Base-by-base conservation (phyloP, 1,140 invertebrate species). In the Zaprionus vittiger region DNA sequence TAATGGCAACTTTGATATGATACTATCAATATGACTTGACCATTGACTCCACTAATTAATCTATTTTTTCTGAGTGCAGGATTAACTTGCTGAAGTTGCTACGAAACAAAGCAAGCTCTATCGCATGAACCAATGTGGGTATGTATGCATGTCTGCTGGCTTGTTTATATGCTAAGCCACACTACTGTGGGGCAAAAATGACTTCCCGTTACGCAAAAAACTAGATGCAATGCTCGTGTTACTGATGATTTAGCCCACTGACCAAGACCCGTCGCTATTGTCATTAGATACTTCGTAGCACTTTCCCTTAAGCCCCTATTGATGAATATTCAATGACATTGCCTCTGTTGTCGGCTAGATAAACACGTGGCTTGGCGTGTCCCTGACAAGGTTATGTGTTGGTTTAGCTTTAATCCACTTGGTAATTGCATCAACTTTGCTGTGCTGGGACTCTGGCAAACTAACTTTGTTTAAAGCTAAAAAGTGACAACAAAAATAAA, bases 1-100 rank as follows among this genome's bases (percentile, higher is more conserved):
- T 34, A 11, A 34, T 11, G 9, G 31, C 9, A 34, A 34, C 9
- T 34, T 34, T 34, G 9, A 34, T 34, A 11, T 34, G 9, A 34
- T 11, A 11, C 9, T 34, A 9, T 34, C 31, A 34, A 31, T 31
- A 31, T 31, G 9, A 11, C 31, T 34, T 34, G 31, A 34, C 9
- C 31, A 34, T 11, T 11, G 31, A 31, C 31, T 11, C 31, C 31
- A 11, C 9, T 34, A 34, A 34, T 34, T 11, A 3, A 55, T 55
- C n/a, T 55, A 12, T 38, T 60, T 70, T 57, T 24, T 57, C 12
- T 20, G 11, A 38, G 74, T 77, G 79, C 44, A 77, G 59, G 74
- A 75, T 70, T 79, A 81, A 79, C 75, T 81, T 63, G 73, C 71
- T 77, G 62, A 75, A 87, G 81, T 89, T 81, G 71, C 72, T 81